A percentile compares a stretch with the other conserved stretches of the same genome.
Conservation (phyloP, 2,888 invertebrate genomes). For the Melanotus villosus region DNA sequence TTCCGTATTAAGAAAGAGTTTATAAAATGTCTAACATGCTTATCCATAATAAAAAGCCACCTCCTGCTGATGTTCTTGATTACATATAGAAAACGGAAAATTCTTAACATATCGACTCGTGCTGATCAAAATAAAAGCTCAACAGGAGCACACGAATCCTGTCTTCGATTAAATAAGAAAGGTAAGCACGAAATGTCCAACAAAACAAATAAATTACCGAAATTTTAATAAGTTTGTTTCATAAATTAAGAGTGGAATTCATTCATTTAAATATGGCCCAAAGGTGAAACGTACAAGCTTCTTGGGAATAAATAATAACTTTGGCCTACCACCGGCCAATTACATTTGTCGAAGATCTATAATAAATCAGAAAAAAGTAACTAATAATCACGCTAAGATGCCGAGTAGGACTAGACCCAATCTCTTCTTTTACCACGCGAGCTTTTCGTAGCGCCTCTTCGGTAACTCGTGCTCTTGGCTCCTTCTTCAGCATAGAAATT, state of each 20-base stretch:
- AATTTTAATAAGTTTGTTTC: slow-evolving; percentile 25
- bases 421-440: slow-evolving; percentile 33
- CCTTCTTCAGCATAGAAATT: neutral
- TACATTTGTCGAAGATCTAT: slow-evolving; percentile 33
- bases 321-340: slow-evolving; percentile 35
- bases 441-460: slow-evolving; percentile 16
- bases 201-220: slow-evolving; percentile 22
- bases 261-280: slow-evolving; percentile 27
- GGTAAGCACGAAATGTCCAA: neutral
- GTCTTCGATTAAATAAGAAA: too few species aligned
- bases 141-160: too few species aligned
- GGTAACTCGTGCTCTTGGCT: slow-evolving; percentile 1
- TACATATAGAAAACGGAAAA: too few species aligned
- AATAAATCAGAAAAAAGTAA: slow-evolving; percentile 32
- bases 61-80: too few species aligned
- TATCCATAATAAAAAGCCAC: too few species aligned
- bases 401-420: slow-evolving; percentile 25
- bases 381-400: slow-evolving; percentile 28
- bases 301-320: slow-evolving; percentile 26
- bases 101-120: too few species aligned
- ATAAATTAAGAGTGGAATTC: slow-evolving; percentile 1
- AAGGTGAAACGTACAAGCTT: slow-evolving; percentile 28
- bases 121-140: too few species aligned
- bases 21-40: too few species aligned
- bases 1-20: too few species aligned